Base-by-base conservation (phyloP, 2,888 invertebrate genomes). In the Coecobrya sp. region DNA sequence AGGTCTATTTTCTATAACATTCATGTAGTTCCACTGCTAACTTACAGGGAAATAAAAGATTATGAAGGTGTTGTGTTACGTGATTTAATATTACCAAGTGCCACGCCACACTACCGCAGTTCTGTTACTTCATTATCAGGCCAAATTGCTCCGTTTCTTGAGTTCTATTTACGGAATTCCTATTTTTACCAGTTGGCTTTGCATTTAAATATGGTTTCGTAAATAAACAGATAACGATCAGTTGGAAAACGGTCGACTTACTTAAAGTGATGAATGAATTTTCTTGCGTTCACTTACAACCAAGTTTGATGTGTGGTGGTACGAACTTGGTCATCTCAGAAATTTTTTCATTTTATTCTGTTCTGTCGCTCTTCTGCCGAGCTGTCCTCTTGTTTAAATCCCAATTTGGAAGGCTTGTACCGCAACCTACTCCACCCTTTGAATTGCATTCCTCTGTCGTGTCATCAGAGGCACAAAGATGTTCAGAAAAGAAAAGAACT, bases 1-100 rank as follows among this genome's bases (percentile, higher is more conserved):
- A 89, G 89, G 89, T 89, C 89, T 82, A 62, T 89, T 89, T 79
- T 89, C 10, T 81, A 79, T 30, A 84, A 10, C 5, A 49, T 76
- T 62, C 52, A 16, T 82, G 81, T 59, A 27, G 27, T 11, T 36
- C 19, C 11, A 52, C 13, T 13, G 13, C 52, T 79, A 52, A 79
- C 55, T 11, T 19, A 36, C 55, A 55, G 52, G 30, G 30, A 59
- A 79, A 52, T 27, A 79, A 52, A 79, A 70, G 59, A 59, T 3
- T 0, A 36, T 16, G 36, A 84, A 84, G 59, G 82, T 19, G 82
- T 84, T 62, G n/a, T 42, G 19, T 36, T 27, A 36, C 11, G 59
- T 65, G 62, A 30, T 42, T 82, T 16, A 10, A 19, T 59, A 13
- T 11, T 59, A 82, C 5, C 49, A 52, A 49, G 11, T 1, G 52